phyloP scores from a whole-genome alignment of 2,888 invertebrate genomes.

The Leptopilina syphax region DNA sequence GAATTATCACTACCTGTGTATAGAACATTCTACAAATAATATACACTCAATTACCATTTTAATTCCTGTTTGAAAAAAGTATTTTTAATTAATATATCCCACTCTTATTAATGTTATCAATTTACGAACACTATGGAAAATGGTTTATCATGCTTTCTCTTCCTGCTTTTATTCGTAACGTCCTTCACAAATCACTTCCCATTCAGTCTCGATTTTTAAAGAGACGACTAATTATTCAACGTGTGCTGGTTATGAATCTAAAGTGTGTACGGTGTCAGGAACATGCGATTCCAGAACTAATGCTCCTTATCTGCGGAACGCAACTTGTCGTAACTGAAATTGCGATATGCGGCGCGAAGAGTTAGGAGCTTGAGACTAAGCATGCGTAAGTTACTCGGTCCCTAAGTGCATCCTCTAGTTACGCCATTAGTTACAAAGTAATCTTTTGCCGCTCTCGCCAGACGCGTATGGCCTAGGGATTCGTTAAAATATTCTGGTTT shows the following conservation, averaged over 20 bases:
- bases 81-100: too few relatives aligned
- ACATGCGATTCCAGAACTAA: neutral
- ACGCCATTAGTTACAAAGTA: constrained; percentile 39
- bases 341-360: constrained; percentile 7
- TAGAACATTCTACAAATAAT: too few relatives aligned
- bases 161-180: too few relatives aligned
- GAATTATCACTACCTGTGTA: too few relatives aligned
- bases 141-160: too few relatives aligned
- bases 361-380: constrained; percentile 13
- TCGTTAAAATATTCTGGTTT: constrained; percentile 39
- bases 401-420: constrained; percentile 34
- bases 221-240: neutral
- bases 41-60: too few relatives aligned
- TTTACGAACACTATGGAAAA: too few relatives aligned
- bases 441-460: constrained; percentile 31
- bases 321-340: constrained; percentile 23
- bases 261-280: neutral
- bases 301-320: constrained; percentile 8
- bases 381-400: constrained; percentile 5
- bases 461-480: constrained; percentile 32
- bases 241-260: neutral
- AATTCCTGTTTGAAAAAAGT: too few relatives aligned
- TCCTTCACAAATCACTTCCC: too few relatives aligned
- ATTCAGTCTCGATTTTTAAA: too few relatives aligned
- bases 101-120: too few relatives aligned